Base-by-base conservation (phyloP, 2,797 vertebrate species). In the Todus mexicanus region DNA sequence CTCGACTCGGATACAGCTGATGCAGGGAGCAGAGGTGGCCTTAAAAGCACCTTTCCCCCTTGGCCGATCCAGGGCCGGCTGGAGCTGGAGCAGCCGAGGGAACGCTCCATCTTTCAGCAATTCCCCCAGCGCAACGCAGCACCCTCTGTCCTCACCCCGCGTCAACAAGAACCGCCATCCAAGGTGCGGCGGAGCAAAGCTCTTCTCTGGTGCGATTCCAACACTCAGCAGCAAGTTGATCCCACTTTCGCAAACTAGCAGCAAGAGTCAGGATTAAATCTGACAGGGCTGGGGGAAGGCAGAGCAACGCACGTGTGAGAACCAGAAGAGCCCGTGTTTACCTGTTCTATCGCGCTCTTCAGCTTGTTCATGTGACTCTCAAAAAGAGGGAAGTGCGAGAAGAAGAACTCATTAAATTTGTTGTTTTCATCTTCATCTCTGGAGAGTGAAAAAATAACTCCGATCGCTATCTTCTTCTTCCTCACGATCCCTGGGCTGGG, bases 301-400 rank as follows among this genome's bases (percentile, higher is more conserved):
- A 68, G 38, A 56, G 29, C 70, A 76, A 74, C 21, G 26, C 59
- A 91, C 57, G 87, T 20, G n/a, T 33, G 83, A 91, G 73, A 84
- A 84, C 15, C n/a, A 26, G 56, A 59, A 53, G 69, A 15, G 50
- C 69, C 8, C 11, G 35, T 35, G 48, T 92, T 97, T 97, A 99
- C 99, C 99, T 99, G 99, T 95, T 99, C 99, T 87, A 99, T 99
- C 83, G 99, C 98, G 72, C 98, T 98, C 97, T 99, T 99, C 84
- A 99, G 98, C 95, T 99, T 99, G 98, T 99, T 99, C 98, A 99
- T 99, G 97, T 99, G 99, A 98, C 99, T 99, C 98, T 99, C 99
- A 95, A 99, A 99, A 45, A 99, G 99, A 54, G 99, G 99, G 91
- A 99, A 99, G 97, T 99, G 99, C 53, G 99, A 99, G 97, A 99